Conservation (phyloP, 2,113 vertebrate genomes). For the Elephantulus edwardii region DNA sequence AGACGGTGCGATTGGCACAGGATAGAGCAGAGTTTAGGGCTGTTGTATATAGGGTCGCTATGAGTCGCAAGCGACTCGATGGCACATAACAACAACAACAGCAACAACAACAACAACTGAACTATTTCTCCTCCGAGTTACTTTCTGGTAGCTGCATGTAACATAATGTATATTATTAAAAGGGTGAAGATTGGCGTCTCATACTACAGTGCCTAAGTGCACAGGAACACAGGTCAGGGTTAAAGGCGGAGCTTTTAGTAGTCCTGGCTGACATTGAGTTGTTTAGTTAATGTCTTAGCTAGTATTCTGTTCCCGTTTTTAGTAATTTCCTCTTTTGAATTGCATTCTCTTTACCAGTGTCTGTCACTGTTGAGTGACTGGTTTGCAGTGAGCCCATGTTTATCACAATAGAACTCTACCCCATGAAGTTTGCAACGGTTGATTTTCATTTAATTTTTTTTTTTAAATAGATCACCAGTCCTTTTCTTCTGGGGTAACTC, state of each 20-base stretch:
- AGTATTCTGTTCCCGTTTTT: not conserved
- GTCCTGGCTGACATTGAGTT: not conserved
- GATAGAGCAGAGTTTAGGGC: too few relatives aligned
- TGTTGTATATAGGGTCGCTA: too few relatives aligned
- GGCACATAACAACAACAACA: too few relatives aligned
- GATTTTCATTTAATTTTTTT: too few relatives aligned
- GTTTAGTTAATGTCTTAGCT: conserved; percentile 6
- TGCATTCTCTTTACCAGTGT: not conserved
- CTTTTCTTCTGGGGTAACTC: not conserved
- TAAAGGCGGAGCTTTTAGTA: not conserved
- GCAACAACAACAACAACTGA: too few relatives aligned
- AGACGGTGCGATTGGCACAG: too few relatives aligned
- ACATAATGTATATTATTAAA: not conserved
- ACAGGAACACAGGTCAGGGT: not conserved
- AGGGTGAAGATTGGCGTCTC: not conserved
- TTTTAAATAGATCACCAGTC: not conserved
- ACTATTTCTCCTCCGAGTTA: too few relatives aligned
- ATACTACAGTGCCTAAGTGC: not conserved
- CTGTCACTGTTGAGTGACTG: not conserved
- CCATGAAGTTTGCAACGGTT: not conserved
- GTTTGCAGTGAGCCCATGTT: not conserved
- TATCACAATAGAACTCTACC: not conserved
- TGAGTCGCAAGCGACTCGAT: too few relatives aligned
- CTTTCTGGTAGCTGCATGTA: conserved; percentile 5
- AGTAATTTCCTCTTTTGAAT: conserved; percentile 5